These are phyloP conservation scores for Crocallis elinguaria DNA, from an alignment of 2,888 invertebrate genomes.

Conservation along the genomic window DNA sequence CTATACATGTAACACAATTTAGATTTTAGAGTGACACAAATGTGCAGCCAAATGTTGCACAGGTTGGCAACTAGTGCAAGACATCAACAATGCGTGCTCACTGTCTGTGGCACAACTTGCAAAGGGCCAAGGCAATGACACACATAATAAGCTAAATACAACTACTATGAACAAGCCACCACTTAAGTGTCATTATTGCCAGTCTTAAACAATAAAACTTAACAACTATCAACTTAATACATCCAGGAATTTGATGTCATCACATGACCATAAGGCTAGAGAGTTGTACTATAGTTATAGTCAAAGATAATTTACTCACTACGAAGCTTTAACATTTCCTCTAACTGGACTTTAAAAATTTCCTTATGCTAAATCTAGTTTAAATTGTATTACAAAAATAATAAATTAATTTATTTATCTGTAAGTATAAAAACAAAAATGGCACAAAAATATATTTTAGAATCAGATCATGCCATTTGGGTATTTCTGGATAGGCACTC, in stretches of 20 bases:
- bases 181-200: constrained; percentile 52
- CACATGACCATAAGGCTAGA: constrained; percentile 71
- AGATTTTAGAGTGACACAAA: constrained; percentile 63
- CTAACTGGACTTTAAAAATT: constrained; percentile 51
- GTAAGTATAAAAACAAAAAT: constrained; percentile 58
- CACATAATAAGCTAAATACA: constrained; percentile 56
- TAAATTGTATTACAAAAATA: constrained; percentile 12
- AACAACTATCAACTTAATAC: constrained; percentile 49
- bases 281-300: constrained; percentile 79
- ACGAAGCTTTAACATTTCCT: constrained; percentile 55
- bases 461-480: constrained; percentile 15
- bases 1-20: constrained; percentile 36
- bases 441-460: constrained; percentile 58
- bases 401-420: constrained; percentile 38
- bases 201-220: constrained; percentile 63
- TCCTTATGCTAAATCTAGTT: constrained; percentile 44
- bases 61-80: constrained; percentile 63
- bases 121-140: constrained; percentile 60
- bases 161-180: constrained; percentile 47
- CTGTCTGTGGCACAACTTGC: constrained; percentile 52
- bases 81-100: constrained; percentile 62
- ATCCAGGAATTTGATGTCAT: constrained; percentile 42
- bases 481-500: constrained; percentile 1
- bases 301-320: constrained; percentile 46
- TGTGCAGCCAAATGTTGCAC: constrained; percentile 69